These are phyloP conservation scores for Phaetusa simplex DNA, from an alignment of 2,113 vertebrate species.

Conservation along the genomic window DNA sequence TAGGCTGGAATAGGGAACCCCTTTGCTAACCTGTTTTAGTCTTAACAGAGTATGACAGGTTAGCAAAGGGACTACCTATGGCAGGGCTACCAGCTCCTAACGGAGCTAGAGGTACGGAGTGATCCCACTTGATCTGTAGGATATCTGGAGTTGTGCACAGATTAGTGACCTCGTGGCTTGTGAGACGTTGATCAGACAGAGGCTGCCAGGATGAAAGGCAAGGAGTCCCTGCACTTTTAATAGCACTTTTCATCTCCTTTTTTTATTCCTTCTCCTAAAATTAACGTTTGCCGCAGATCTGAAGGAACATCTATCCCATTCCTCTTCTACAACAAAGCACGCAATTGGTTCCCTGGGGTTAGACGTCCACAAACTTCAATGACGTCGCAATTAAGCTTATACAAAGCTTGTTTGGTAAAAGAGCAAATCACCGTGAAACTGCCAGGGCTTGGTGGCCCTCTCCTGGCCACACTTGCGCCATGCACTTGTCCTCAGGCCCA, in stretches of 20 bases:
- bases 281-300: background rate
- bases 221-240: background rate
- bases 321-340: background rate
- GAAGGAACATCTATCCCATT: accelerated
- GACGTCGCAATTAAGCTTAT: background rate
- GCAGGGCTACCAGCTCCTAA: background rate
- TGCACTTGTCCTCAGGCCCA: background rate
- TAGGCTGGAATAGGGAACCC: background rate
- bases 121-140: background rate
- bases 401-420: background rate
- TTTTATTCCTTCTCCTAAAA: background rate
- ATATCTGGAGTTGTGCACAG: background rate
- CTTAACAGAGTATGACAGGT: background rate
- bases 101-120: accelerated
- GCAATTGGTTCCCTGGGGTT: background rate
- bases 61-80: background rate
- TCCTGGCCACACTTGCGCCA: conserved; percentile 31
- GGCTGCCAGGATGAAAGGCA: background rate
- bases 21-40: background rate
- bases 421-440: background rate
- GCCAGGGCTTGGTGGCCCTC: conserved; percentile 54
- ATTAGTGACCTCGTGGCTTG: background rate
- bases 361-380: accelerated
- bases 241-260: background rate
- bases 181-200: background rate